Evolutionary conservation across 2,797 vertebrate genomes (phyloP).

Genomic region (Tapirus indicus): DNA sequence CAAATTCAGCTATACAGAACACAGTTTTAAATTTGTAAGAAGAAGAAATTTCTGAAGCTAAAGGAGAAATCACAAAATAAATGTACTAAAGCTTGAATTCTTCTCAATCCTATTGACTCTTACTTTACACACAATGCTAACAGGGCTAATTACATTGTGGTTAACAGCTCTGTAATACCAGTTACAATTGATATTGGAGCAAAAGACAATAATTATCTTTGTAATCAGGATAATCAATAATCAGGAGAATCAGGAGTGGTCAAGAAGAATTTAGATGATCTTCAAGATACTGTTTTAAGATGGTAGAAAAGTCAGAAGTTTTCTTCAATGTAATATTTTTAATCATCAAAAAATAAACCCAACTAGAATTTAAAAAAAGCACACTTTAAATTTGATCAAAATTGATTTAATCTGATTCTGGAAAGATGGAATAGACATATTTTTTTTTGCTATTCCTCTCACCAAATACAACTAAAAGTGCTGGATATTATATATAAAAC

Average conservation of each 20-base stretch:
- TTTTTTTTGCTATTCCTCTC: not conserved
- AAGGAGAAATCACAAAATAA: not conserved
- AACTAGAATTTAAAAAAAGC: not conserved
- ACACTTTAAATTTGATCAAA: not conserved
- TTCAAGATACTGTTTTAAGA: not conserved
- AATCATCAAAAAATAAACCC: not conserved
- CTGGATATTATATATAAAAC: not conserved
- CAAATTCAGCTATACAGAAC: not conserved
- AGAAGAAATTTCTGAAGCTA: not conserved
- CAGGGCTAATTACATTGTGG: not conserved
- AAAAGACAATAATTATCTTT: not conserved
- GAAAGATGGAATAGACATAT: not conserved
- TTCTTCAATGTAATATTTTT: not conserved
- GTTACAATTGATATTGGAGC: not conserved
- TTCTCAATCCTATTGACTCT: not conserved
- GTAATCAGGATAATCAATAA: not conserved
- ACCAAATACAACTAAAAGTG: not conserved
- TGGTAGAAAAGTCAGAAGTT: not conserved
- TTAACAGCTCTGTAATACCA: not conserved
- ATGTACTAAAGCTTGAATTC: not conserved
- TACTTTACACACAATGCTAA: not conserved
- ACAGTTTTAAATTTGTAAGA: not conserved
- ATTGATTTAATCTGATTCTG: not conserved
- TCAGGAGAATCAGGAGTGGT: not conserved
- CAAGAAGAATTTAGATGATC: not conserved